Conservation (phyloP, 2,113 vertebrate genomes). For the Cololabis saira region DNA sequence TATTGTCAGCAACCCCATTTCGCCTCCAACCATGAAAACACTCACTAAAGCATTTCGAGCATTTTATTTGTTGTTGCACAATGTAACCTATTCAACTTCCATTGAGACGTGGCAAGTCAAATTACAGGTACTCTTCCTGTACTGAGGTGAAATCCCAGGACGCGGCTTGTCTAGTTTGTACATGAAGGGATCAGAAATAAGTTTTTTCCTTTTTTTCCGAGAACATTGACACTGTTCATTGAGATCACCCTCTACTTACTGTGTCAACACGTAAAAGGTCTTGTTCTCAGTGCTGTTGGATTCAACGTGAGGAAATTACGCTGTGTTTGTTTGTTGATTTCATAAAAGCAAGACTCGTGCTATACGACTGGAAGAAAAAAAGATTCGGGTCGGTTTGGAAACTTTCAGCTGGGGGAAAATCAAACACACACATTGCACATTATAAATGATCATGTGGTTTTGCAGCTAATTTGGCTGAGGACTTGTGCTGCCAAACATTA, state of each 20-base stretch:
- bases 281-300: constrained; percentile 32
- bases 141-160: constrained; percentile 70
- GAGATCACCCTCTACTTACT: constrained; percentile 62
- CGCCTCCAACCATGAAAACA: constrained; percentile 77
- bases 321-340: constrained; percentile 18
- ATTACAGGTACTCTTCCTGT: constrained; percentile 66
- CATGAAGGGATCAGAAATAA: constrained; percentile 47
- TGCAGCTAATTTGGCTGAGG: constrained; percentile 37
- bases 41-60: constrained; percentile 58
- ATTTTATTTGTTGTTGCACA: constrained; percentile 75
- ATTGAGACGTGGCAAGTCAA: constrained; percentile 75
- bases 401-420: constrained; percentile 26
- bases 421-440: constrained; percentile 32
- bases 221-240: constrained; percentile 53
- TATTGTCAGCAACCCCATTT: constrained; percentile 69
- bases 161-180: constrained; percentile 63
- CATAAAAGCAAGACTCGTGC: neutral
- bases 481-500: constrained; percentile 31
- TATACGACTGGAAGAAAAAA: neutral
- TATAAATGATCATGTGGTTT: constrained; percentile 30
- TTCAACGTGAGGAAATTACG: constrained; percentile 31
- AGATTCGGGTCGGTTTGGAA: constrained; percentile 4
- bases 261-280: constrained; percentile 62
- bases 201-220: constrained; percentile 36
- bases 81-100: constrained; percentile 74